Evolutionary conservation across 2,888 invertebrate genomes (phyloP).

Genomic region (Heliconius sara): DNA sequence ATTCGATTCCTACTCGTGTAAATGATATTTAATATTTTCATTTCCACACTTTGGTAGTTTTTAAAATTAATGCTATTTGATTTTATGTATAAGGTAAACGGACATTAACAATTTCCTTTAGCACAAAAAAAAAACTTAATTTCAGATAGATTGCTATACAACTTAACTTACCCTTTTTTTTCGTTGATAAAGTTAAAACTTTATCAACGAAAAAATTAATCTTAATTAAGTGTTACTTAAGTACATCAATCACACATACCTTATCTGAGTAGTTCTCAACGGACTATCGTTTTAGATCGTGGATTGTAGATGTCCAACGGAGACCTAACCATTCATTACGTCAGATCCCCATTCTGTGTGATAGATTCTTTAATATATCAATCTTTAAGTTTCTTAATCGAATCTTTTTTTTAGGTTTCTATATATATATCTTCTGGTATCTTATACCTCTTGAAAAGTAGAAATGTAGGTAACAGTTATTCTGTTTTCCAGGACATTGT

Average conservation of each 20-base stretch:
- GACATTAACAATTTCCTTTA: too few species aligned
- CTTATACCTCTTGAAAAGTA: neutral
- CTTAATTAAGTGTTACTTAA: conserved; percentile 38
- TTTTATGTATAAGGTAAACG: too few species aligned
- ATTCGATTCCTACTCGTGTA: neutral
- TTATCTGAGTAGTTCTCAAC: conserved; percentile 35
- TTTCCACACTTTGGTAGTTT: neutral
- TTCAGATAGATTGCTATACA: neutral
- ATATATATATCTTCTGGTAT: too few species aligned
- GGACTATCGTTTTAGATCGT: conserved; percentile 37
- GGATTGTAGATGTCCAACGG: conserved; percentile 39
- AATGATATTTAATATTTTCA: neutral
- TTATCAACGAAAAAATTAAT: neutral
- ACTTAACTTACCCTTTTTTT: too few species aligned
- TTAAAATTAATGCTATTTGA: too few species aligned
- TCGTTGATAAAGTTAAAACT: too few species aligned
- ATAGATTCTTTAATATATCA: conserved; percentile 42
- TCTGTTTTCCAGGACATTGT: too few species aligned
- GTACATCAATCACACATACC: conserved; percentile 39
- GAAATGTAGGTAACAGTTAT: too few species aligned
- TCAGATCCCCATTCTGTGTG: conserved; percentile 39
- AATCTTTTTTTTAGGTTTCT: conserved; percentile 10
- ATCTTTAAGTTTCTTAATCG: conserved; percentile 33
- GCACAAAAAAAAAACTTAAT: too few species aligned
- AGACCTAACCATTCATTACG: conserved; percentile 44